Base-by-base conservation (phyloP, 1,140 invertebrate genomes). In the Agraylea sexmaculata region DNA sequence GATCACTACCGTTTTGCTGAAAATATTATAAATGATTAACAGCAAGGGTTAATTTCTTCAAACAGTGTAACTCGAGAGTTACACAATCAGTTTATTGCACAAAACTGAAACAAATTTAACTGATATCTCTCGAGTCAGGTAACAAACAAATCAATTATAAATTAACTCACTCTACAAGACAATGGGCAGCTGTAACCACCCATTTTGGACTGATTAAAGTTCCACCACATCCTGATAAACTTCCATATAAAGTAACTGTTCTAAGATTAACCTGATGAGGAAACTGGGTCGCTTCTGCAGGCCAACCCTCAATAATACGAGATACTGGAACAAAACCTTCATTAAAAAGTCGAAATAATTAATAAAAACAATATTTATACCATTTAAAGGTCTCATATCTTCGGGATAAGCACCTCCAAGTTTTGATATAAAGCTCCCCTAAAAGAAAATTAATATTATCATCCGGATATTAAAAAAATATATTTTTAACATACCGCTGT, bases 111-210 rank as follows among this genome's bases (percentile, higher is more conserved):
- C n/a, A 27, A 27, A 27, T 27, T 8, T 27, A 33, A 17, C 13
- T 15, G 13, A 15, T 12, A 35, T 19, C 20, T 35, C 33, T 5
- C 12, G 6, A 35, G 4, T 35, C 33, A n/a, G 4, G n/a, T 19
- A 17, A 16, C 18, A 22, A 35, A 22, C 18, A 18, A 3, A 19
- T 35, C 2, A 15, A 15, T 3, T 23, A 4, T 17, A 2, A 23
- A 37, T 6, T 17, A 33, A 53, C 55, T 49, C 33, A 68, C 61
- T 35, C 32, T 10, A 63, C 64, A 34, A 64, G 60, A 51, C 77
- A 80, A 46, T 80, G 77, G 7, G 72, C 76, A 4, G 77, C 74
- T 4, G 71, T 72, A n/a, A 79, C 38, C 8, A 76, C 54, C 65
- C 66, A 74, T 13, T 62, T 44, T 16, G 57, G 41, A 36, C 59